Percentiles rank a stretch among this genome's conserved stretches.
phyloP scores from a whole-genome alignment of 2,797 vertebrate species.

The Typhlichthys eigenmanni region DNA sequence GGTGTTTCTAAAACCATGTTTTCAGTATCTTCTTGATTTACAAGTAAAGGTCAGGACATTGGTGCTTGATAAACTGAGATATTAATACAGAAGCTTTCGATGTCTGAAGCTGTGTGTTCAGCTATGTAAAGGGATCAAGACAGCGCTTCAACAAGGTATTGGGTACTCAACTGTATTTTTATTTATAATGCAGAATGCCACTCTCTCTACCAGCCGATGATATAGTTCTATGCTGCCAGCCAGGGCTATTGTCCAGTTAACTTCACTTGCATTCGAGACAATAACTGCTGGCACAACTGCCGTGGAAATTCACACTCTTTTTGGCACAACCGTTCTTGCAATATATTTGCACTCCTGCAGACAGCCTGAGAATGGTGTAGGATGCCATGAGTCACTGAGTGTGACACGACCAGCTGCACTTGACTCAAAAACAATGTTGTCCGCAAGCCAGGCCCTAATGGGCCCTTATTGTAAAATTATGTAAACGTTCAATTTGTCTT shows the following conservation, averaged over 20 bases:
- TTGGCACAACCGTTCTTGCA: constrained; percentile 62
- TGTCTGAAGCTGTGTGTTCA: background rate
- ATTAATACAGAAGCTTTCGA: background rate
- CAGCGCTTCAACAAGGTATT: constrained; percentile 22
- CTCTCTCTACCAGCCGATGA: constrained; percentile 2
- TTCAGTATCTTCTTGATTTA: no score
- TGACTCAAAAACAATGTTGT: constrained; percentile 25
- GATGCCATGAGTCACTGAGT: constrained; percentile 58
- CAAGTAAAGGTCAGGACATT: no score
- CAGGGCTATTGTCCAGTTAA: constrained; percentile 56
- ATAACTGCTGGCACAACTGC: constrained; percentile 53
- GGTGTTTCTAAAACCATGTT: no score
- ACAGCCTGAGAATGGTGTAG: constrained; percentile 55
- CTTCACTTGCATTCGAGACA: constrained; percentile 21
- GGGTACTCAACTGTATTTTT: constrained; percentile 16
- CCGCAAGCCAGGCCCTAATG: constrained; percentile 32
- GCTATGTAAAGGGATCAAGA: constrained; percentile 3
- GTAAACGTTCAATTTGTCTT: no score
- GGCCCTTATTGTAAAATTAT: no score
- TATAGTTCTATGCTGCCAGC: background rate
- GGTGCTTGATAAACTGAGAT: background rate
- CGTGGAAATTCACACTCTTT: no score
- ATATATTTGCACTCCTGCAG: constrained; percentile 52
- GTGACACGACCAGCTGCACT: constrained; percentile 37
- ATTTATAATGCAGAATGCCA: constrained; percentile 46